Evolutionary conservation across 2,888 invertebrate species (phyloP).

Genomic region (Nudaria mundana): DNA sequence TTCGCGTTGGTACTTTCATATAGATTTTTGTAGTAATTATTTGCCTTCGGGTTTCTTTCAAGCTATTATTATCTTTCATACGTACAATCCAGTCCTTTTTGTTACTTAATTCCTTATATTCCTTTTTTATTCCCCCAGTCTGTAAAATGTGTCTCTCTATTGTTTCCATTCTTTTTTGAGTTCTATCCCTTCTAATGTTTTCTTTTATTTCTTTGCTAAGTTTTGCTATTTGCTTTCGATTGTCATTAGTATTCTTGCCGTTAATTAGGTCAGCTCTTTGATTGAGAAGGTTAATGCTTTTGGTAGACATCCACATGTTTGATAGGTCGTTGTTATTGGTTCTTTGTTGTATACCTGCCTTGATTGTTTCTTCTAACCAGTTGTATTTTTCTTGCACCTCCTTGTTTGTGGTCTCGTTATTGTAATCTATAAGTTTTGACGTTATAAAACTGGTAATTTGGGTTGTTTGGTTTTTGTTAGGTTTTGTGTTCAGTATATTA

Average conservation of each 20-base stretch:
- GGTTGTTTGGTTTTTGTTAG: background rate
- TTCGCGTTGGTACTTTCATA: slow-evolving; percentile 1
- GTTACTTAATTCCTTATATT: no score
- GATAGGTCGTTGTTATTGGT: background rate
- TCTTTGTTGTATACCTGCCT: no score
- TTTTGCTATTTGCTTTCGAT: no score
- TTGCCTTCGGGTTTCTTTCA: no score
- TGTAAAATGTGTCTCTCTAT: background rate
- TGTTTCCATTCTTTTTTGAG: background rate
- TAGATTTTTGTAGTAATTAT: no score
- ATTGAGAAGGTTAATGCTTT: slow-evolving; percentile 9
- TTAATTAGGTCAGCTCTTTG: slow-evolving; percentile 12
- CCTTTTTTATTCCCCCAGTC: slow-evolving; percentile 8
- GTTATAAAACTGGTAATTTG: background rate
- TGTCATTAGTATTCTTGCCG: slow-evolving; percentile 14
- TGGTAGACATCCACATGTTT: slow-evolving; percentile 6
- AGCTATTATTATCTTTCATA: no score
- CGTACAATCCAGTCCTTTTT: no score
- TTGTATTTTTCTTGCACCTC: slow-evolving; percentile 11
- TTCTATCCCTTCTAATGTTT: no score
- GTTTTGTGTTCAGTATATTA: background rate
- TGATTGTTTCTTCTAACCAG: slow-evolving; percentile 5
- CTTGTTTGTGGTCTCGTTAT: no score
- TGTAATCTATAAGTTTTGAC: no score
- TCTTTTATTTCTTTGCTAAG: no score